phyloP scores from a whole-genome alignment of 1,140 invertebrate species.

The Delia radicum region DNA sequence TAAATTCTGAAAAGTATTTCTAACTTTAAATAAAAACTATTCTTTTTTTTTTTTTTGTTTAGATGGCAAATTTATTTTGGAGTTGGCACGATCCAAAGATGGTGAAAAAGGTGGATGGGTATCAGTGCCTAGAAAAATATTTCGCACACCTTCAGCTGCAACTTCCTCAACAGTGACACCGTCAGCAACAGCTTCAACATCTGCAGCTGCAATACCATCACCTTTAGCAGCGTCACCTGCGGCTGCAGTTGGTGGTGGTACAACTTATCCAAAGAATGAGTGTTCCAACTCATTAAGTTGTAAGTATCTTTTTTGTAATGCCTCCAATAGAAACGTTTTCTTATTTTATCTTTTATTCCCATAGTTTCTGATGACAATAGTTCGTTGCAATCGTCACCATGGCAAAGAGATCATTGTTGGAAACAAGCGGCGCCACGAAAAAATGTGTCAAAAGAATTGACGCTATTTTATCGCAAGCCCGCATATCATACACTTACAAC shows the following conservation, averaged over 20 bases:
- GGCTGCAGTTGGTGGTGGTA: neutral
- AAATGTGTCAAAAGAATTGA: slow-evolving; percentile 71
- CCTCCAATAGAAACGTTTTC: neutral
- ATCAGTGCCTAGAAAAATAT: slow-evolving; percentile 81
- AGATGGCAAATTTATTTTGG: slow-evolving; percentile 88
- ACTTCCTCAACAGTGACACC: slow-evolving; percentile 58
- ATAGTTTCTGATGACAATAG: slow-evolving; percentile 84
- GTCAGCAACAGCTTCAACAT: slow-evolving; percentile 59
- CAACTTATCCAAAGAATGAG: slow-evolving; percentile 45
- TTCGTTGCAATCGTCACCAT: slow-evolving; percentile 83
- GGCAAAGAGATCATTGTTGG: slow-evolving; percentile 85
- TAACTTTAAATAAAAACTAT: neutral
- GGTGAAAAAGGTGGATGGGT: slow-evolving; percentile 82
- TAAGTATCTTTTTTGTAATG: slow-evolving; percentile 35
- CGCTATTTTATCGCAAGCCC: slow-evolving; percentile 70
- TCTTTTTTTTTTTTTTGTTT: neutral
- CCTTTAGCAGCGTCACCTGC: neutral
- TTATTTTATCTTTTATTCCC: slow-evolving; percentile 19
- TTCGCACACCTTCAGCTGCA: slow-evolving; percentile 70
- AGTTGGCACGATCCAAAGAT: slow-evolving; percentile 77
- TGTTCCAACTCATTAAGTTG: slow-evolving; percentile 59
- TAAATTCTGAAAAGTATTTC: too few species aligned
- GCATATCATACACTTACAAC: slow-evolving; percentile 57
- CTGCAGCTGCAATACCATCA: slow-evolving; percentile 21
- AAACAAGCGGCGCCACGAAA: slow-evolving; percentile 75